Conservation (phyloP, 2,888 invertebrate genomes). For the Entomobrya multifasciata region DNA sequence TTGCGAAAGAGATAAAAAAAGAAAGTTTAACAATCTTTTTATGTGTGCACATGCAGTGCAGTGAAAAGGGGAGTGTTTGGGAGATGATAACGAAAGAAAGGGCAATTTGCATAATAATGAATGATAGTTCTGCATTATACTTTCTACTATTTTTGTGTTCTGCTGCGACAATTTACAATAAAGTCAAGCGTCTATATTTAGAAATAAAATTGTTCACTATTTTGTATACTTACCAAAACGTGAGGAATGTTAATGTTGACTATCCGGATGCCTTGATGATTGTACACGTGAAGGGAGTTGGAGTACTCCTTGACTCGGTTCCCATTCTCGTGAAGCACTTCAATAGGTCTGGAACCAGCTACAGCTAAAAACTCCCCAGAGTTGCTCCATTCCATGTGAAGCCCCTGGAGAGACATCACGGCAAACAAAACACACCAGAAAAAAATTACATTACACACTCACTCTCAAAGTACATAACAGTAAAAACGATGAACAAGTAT, state of each 20-base stretch:
- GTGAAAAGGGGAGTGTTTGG: constrained; percentile 31
- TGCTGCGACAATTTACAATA: constrained; percentile 7
- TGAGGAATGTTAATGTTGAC: constrained; percentile 91
- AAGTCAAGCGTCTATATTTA: not conserved
- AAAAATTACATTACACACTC: constrained; percentile 43
- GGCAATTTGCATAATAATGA: constrained; percentile 65
- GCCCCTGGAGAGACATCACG: constrained; percentile 83
- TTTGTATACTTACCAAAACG: constrained; percentile 84
- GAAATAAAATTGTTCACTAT: not conserved
- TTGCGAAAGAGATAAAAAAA: no score
- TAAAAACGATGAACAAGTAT: constrained; percentile 38
- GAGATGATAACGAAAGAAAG: constrained; percentile 58
- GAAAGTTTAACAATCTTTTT: no score
- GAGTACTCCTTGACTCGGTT: constrained; percentile 84
- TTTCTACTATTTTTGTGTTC: not conserved
- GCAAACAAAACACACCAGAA: constrained; percentile 51
- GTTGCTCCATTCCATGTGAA: constrained; percentile 98
- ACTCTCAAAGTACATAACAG: constrained; percentile 38
- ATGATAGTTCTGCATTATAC: constrained; percentile 33
- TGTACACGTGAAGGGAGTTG: constrained; percentile 95
- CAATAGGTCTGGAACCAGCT: constrained; percentile 85
- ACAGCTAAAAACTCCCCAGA: constrained; percentile 95
- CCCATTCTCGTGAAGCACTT: constrained; percentile 78
- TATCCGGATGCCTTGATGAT: constrained; percentile 90
- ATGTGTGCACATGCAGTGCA: not conserved